Evolutionary conservation across 2,888 invertebrate genomes (phyloP), one percentile per base, ranked within the genome.

Genomic region (Torymus tubicola): DNA sequence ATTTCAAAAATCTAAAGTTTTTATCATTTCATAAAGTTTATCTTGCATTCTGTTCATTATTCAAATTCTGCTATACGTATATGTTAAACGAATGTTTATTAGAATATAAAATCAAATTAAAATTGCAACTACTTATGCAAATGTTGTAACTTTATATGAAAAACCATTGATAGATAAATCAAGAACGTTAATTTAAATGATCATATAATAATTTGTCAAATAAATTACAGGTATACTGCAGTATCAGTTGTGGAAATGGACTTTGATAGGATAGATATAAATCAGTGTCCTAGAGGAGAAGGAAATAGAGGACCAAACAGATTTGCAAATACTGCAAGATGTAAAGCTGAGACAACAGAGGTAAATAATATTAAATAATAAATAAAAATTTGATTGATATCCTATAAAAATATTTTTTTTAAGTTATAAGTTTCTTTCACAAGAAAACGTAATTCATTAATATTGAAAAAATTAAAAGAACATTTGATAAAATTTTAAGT

Each of bases 201-300:
- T 60, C 57, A 57, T 70, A 21, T 24, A 55, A 61, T 50, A 24
- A 18, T 16, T 68, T 61, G 78, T 75, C 42, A 42, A 42, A 42
- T 42, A 42, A 82, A 84, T 78, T 82, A 60, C 14, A 96, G 97
- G 85, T 98, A 97, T 89, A 97, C 98, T 1, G 99, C 97, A 58
- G 95, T 96, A 18, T 94, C 97, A 0, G 98, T 98, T 0, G 93
- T 98, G 91, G 98, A 99, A 93, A 95, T 98, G 94, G 99, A 99
- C 89, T 98, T 97, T 91, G 98, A 99, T 85, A 93, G 98, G 87
- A 96, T 99, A 90, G 99, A 99, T 88, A 97, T 99, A 91, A 99
- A 99, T 92, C 99, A 98, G 88, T 99, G 99, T 93, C 98, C 98
- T 0, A 92, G 92, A 82, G 96, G 98, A 78, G 93, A 94, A 86